A percentile compares a stretch with the other conserved stretches of the same genome.
Evolutionary conservation across 2,797 vertebrate genomes (phyloP).

Genomic region (Micromesistius poutassou): DNA sequence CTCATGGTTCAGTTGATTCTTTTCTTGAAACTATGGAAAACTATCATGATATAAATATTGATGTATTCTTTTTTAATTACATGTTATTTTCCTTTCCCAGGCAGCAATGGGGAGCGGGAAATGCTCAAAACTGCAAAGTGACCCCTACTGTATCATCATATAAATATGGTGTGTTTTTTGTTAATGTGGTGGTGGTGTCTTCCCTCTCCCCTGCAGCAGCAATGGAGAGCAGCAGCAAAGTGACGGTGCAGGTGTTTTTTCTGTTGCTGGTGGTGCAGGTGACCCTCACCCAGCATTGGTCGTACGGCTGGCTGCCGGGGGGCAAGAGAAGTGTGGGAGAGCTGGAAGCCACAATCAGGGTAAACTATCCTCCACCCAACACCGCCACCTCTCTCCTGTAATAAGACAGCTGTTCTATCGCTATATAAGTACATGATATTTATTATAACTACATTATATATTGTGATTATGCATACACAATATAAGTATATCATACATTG

Average conservation of each 20-base stretch:
- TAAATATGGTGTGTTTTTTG: neutral
- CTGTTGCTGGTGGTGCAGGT: constrained; percentile 70
- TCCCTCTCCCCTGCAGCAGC: constrained; percentile 27
- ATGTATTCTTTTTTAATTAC: neutral
- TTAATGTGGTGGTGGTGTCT: constrained; percentile 36
- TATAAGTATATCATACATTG: no score
- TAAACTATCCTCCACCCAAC: constrained; percentile 32
- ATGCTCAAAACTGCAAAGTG: no score
- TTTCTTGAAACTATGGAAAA: constrained; percentile 7
- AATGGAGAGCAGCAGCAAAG: constrained; percentile 68
- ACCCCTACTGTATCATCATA: constrained; percentile 13
- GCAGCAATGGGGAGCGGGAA: no score
- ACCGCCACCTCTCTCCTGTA: neutral
- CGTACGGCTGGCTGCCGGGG: constrained; percentile 78
- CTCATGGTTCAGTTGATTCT: no score
- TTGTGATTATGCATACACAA: neutral
- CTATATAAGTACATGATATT: neutral
- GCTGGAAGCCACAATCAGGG: constrained; percentile 74
- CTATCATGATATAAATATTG: constrained; percentile 17
- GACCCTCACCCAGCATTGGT: constrained; percentile 76
- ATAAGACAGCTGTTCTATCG: no score
- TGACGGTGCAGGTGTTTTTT: constrained; percentile 68
- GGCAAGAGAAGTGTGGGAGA: constrained; percentile 76
- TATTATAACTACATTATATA: neutral
- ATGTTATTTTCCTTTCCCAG: no score